Percentiles rank a stretch among this genome's conserved stretches.
Conservation (phyloP, 92 coral and sea anemone genomes). For the Umimayanthus kanabou region DNA sequence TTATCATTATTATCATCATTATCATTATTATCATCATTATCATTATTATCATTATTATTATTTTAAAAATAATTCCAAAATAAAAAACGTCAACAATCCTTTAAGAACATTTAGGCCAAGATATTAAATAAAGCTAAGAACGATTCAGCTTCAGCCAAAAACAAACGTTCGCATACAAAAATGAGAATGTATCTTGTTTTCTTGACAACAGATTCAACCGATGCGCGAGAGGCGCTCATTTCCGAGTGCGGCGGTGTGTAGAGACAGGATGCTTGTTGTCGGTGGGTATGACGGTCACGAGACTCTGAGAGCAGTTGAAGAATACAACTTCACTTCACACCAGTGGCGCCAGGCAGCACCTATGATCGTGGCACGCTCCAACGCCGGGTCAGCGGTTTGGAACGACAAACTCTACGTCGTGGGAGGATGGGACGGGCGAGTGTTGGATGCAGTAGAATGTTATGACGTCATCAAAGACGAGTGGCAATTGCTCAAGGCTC, state of each 20-base stretch:
- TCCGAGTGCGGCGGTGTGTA: conserved; percentile 29
- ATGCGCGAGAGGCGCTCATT: conserved; percentile 43
- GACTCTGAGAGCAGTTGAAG: conserved; percentile 31
- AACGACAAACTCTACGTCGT: conserved; percentile 36
- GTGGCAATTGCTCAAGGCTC: conserved; percentile 30
- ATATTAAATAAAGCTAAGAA: too few species aligned
- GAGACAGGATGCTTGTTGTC: conserved; percentile 38
- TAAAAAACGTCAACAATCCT: too few species aligned
- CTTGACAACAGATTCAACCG: conserved; percentile 27
- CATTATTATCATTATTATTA: too few species aligned
- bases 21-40: too few species aligned
- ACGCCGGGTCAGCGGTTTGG: conserved; percentile 38
- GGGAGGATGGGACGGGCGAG: conserved; percentile 49
- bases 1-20: too few species aligned
- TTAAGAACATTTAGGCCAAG: too few species aligned
- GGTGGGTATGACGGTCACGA: conserved; percentile 41
- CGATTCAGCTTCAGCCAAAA: too few species aligned
- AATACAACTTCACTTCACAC: conserved; percentile 23
- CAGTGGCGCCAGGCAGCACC: conserved; percentile 37
- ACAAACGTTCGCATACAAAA: background rate
- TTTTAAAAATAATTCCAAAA: too few species aligned
- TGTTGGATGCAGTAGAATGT: conserved; percentile 27
- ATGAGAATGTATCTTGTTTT: background rate
- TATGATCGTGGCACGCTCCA: conserved; percentile 33
- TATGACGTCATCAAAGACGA: conserved; percentile 33